A percentile compares a stretch with the other conserved stretches of the same genome.
Conservation (phyloP, 1,140 invertebrate species). For the Drosophila neocordata region DNA sequence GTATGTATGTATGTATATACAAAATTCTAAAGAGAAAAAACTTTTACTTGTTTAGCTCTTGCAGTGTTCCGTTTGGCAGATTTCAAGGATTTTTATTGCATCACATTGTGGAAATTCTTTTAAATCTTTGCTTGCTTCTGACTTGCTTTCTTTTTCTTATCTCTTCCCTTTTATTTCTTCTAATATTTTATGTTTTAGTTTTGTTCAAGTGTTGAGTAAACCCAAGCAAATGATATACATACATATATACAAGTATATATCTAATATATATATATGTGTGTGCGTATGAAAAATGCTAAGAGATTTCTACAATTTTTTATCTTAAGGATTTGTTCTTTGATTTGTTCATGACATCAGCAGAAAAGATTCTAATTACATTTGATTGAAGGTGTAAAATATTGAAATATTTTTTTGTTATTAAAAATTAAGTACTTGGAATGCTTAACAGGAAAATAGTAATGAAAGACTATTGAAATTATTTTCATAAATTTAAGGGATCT, state of each 20-base stretch:
- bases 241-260: not conserved
- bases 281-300: not conserved
- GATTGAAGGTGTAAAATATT: not conserved
- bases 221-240: slow-evolving; percentile 1
- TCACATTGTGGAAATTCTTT: slow-evolving; percentile 79
- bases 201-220: slow-evolving; percentile 10
- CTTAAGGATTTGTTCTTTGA: slow-evolving; percentile 3
- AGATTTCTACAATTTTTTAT: slow-evolving; percentile 4
- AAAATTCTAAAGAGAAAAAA: slow-evolving; percentile 17
- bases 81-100: slow-evolving; percentile 79
- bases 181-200: slow-evolving; percentile 69
- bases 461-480: no score
- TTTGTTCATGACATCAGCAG: slow-evolving; percentile 1
- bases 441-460: no score
- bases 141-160: slow-evolving; percentile 61
- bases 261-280: not conserved
- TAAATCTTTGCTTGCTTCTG: slow-evolving; percentile 76
- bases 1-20: not conserved
- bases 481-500: no score
- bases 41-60: slow-evolving; percentile 24
- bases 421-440: no score
- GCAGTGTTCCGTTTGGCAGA: slow-evolving; percentile 20
- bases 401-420: no score
- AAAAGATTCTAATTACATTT: not conserved
- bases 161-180: slow-evolving; percentile 54